A percentile compares a stretch with the other conserved stretches of the same genome.
Evolutionary conservation across 2,113 vertebrate genomes (phyloP).

Genomic region (Collichthys lucidus): DNA sequence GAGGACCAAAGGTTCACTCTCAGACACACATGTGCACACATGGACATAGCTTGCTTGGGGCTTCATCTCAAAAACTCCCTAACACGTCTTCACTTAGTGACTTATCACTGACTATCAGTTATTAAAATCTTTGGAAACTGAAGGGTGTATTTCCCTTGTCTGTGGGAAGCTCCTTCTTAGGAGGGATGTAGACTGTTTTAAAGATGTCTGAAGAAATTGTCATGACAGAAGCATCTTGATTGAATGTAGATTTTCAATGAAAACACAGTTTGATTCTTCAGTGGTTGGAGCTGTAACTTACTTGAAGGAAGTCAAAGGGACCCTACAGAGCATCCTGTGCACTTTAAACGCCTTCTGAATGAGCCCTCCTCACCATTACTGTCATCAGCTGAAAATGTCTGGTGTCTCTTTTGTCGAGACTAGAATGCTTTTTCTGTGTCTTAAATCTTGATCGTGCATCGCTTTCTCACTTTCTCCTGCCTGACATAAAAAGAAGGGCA

Average conservation of each 20-base stretch:
- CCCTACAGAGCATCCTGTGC: slow-evolving; percentile 55
- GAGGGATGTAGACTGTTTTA: slow-evolving; percentile 43
- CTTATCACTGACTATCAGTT: slow-evolving; percentile 39
- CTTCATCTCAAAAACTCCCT: slow-evolving; percentile 28
- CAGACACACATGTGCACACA: slow-evolving; percentile 32
- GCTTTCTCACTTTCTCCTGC: slow-evolving; percentile 50
- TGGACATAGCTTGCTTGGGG: slow-evolving; percentile 19
- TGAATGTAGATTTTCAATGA: slow-evolving; percentile 75
- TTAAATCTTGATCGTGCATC: slow-evolving; percentile 57
- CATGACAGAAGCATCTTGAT: slow-evolving; percentile 36
- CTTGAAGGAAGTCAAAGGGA: slow-evolving; percentile 57
- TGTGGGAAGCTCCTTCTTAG: slow-evolving; percentile 33
- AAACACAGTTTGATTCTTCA: slow-evolving; percentile 41
- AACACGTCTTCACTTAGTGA: slow-evolving; percentile 47
- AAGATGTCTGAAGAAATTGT: slow-evolving; percentile 44
- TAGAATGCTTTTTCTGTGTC: slow-evolving; percentile 66
- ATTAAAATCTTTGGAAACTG: slow-evolving; percentile 34
- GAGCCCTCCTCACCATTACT: slow-evolving; percentile 39
- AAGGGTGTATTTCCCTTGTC: slow-evolving; percentile 25
- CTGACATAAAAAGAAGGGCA: slow-evolving; percentile 55
- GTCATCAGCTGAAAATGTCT: slow-evolving; percentile 65
- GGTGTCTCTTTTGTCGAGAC: slow-evolving; percentile 65
- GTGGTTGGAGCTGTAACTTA: slow-evolving; percentile 41
- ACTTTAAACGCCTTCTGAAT: slow-evolving; percentile 68
- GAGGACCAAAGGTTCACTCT: slow-evolving; percentile 53